phyloP scores from a whole-genome alignment of 2,888 invertebrate species.

The Lepidochrysops patricia region DNA sequence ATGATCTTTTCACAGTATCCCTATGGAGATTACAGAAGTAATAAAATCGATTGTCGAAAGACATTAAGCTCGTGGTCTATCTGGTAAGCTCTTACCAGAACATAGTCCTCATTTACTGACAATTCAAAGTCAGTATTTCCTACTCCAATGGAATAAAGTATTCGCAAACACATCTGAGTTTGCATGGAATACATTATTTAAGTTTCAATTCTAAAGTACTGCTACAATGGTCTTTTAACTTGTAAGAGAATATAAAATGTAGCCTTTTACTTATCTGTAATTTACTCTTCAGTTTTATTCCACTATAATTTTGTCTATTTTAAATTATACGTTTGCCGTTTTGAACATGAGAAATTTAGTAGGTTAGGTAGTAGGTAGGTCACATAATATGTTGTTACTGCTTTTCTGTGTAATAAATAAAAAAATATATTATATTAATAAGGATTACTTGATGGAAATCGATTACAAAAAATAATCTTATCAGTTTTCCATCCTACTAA shows the following conservation, averaged over 20 bases:
- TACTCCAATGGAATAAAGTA: background rate
- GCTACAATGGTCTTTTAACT: conserved; percentile 8
- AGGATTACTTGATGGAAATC: too few relatives aligned
- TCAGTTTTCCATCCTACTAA: too few relatives aligned
- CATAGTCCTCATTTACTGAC: background rate
- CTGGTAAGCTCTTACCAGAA: background rate
- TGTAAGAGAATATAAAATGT: conserved; percentile 7
- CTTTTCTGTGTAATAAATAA: too few relatives aligned
- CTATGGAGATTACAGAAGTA: too few relatives aligned
- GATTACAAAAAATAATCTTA: too few relatives aligned
- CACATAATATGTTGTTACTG: too few relatives aligned
- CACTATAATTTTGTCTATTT: background rate
- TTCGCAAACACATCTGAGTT: conserved; percentile 2
- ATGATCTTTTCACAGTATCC: too few relatives aligned
- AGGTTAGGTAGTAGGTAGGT: too few relatives aligned
- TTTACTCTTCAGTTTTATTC: background rate
- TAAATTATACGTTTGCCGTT: background rate
- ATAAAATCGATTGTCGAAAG: too few relatives aligned
- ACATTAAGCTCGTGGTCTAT: too few relatives aligned
- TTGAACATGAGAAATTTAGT: background rate
- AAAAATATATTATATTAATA: too few relatives aligned
- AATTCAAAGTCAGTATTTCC: background rate
- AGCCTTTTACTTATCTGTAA: background rate
- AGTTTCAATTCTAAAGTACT: conserved; percentile 9
- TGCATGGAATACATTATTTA: conserved; percentile 10